Base-by-base conservation (phyloP, 1,140 invertebrate species). In the Andrena cerasifolii region DNA sequence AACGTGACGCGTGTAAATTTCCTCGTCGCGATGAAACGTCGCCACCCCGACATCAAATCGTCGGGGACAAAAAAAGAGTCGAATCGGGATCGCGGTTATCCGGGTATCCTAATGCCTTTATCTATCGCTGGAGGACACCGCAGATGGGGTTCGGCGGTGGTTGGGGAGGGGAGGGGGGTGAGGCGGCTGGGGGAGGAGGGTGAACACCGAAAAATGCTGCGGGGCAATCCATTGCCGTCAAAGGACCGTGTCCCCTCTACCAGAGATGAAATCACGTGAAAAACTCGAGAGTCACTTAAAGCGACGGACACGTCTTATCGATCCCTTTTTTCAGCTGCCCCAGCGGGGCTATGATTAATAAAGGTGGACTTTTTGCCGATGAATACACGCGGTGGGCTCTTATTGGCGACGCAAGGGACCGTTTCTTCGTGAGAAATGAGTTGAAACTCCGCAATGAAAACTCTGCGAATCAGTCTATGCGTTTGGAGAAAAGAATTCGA, bases 21-120 rank as follows among this genome's bases (percentile, higher is more conserved):
- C 54, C n/a, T 16, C 21, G 24, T 24, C 14, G 14, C 54, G 33
- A 67, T 40, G 31, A 26, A 36, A 53, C 59, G 51, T 68, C 75
- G 33, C 68, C 53, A 80, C 33, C 59, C 63, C 70, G 51, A 40
- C 59, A 74, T 79, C 56, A 73, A 83, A 74, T 65, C 78, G 68
- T 66, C 75, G 24, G 56, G 45, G n/a, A n/a, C n/a, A n/a, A n/a
- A 51, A 78, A 80, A 63, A 65, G 51, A 53, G 66, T 62, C 49
- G 76, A 83, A 70, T 54, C 75, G 53, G 49, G 62, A 72, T 68
- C 28, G 68, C 31, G 66, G 81, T 54, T 54, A 72, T 80, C 75
- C 31, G 61, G 53, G 70, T 77, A 40, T 74, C 68, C 74, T 82
- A 83, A 83, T 68, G 63, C 63, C 68, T 83, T 79, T 82, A 79